These are phyloP conservation scores for Forficula auricularia DNA, from an alignment of 1,140 invertebrate genomes.

Conservation along the genomic window DNA sequence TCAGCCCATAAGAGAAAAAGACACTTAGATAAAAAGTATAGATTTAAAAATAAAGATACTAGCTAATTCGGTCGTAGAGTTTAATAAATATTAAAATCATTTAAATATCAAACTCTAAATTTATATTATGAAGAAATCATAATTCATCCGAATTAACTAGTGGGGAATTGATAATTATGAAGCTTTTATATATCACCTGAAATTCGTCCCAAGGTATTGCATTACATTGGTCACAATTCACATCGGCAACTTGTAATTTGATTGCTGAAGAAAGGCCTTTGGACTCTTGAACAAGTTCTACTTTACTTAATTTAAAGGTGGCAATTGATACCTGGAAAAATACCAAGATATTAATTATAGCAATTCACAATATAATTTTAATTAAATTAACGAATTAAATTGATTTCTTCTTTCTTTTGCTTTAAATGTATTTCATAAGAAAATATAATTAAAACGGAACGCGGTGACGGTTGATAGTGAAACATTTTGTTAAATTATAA, in stretches of 20 bases:
- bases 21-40: not conserved
- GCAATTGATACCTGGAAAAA: slow-evolving; percentile 53
- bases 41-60: slow-evolving; percentile 1
- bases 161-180: too few relatives aligned
- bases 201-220: slow-evolving; percentile 86
- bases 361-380: slow-evolving; percentile 6
- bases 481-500: too few relatives aligned
- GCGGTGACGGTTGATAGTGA: too few relatives aligned
- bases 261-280: slow-evolving; percentile 50
- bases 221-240: slow-evolving; percentile 61
- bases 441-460: too few relatives aligned
- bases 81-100: slow-evolving; percentile 5
- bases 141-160: too few relatives aligned
- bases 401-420: slow-evolving; percentile 1
- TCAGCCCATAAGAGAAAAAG: not conserved
- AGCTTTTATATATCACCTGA: slow-evolving; percentile 46
- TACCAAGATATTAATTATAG: slow-evolving; percentile 2
- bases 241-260: slow-evolving; percentile 55
- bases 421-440: too few relatives aligned
- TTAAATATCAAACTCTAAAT: slow-evolving; percentile 5
- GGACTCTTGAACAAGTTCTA: slow-evolving; percentile 67
- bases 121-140: too few relatives aligned
- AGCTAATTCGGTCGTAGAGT: slow-evolving; percentile 3
- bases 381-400: too few relatives aligned
- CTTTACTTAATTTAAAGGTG: slow-evolving; percentile 61